Evolutionary conservation across 2,797 vertebrate species (phyloP).

Genomic region (Fistularia tabacaria): DNA sequence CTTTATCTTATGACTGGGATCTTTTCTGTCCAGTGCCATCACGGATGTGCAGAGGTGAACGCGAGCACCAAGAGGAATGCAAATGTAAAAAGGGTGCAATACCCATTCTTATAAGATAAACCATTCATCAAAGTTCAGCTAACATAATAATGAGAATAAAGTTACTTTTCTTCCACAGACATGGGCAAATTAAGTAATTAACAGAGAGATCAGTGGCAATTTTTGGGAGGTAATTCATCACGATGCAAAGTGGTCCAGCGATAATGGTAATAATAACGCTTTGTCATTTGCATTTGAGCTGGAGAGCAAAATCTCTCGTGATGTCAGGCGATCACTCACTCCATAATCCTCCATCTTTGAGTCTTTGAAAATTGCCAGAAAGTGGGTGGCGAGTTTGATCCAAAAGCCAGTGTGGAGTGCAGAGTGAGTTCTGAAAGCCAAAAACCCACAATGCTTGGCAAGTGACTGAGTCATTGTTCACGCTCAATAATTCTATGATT

Average conservation of each 20-base stretch:
- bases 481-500: conserved; percentile 8
- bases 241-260: conserved; percentile 19
- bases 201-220: conserved; percentile 34
- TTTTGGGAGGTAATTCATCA: conserved; percentile 35
- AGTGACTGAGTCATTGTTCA: conserved; percentile 18
- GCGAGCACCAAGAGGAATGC: too few relatives aligned
- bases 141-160: too few relatives aligned
- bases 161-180: too few relatives aligned
- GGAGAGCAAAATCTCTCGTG: conserved; percentile 23
- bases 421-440: conserved; percentile 13
- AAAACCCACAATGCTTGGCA: conserved; percentile 38
- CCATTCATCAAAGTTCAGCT: too few relatives aligned
- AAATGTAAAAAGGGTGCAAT: too few relatives aligned
- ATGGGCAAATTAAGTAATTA: conserved; percentile 35
- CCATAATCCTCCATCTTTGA: conserved; percentile 39
- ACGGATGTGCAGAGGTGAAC: too few relatives aligned
- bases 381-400: conserved; percentile 32
- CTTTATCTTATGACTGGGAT: too few relatives aligned
- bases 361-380: conserved; percentile 47
- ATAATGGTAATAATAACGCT: conserved; percentile 20
- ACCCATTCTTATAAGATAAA: too few relatives aligned
- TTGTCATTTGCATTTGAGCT: conserved; percentile 41
- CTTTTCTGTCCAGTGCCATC: too few relatives aligned
- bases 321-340: conserved; percentile 37
- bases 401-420: conserved; percentile 29